Evolutionary conservation across 2,113 vertebrate species (phyloP), one percentile per base, ranked within the genome.

Genomic region (Melanostigma gelatinosum): DNA sequence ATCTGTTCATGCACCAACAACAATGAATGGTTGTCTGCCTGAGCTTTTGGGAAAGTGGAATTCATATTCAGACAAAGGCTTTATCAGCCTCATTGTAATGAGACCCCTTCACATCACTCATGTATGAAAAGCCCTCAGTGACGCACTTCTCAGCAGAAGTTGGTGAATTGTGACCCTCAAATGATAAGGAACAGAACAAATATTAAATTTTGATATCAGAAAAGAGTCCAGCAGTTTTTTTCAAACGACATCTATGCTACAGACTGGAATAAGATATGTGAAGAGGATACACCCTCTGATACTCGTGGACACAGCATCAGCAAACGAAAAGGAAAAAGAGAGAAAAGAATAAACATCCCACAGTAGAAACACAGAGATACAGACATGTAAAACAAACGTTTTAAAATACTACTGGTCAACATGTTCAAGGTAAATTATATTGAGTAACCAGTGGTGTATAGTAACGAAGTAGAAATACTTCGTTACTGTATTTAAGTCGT

Each of bases 91-190:
- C 0, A 6, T 8, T 55, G 29, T 50, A 38, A 27, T 29, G 32
- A 34, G 15, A 63, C 8, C 34, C 38, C 61, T 32, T 75, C 61
- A 54, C 46, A 54, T 65, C n/a, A 20, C 22, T 54, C 46, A 72
- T 6, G 29, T 5, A 16, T 16, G 7, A 18, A 1, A 16, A 38
- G 18, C 12, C 29, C 29, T 29, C 38, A n/a, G 38, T 34, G 18
- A 58, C 29, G 22, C 27, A 46, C 4, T 67, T 67, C 12, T 3
- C 32, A n/a, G 27, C 10, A 58, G 11, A 72, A 55, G 8, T 12
- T 34, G 18, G 20, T 34, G 4, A 24, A 62, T 48, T 48, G 7
- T 34, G 42, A 42, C 24, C 5, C 3, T 12, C 8, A 29, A 29
- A 8, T 36, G 5, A 24, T 36, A 24, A n/a, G 42, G 29, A 22